Conservation (phyloP, 2,888 invertebrate species). For the Vandiemenella viatica region DNA sequence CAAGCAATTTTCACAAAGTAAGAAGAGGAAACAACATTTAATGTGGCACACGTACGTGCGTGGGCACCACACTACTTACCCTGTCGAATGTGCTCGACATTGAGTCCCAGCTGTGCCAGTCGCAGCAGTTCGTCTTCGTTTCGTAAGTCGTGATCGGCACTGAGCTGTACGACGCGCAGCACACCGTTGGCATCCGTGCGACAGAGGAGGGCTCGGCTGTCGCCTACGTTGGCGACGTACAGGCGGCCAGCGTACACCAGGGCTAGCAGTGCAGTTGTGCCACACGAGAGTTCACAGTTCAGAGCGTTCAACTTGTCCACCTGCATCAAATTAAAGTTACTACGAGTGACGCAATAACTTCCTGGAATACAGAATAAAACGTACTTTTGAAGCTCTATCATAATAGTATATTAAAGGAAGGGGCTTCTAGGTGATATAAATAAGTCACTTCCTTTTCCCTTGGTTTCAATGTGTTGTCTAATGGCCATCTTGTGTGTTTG, state of each 20-base stretch:
- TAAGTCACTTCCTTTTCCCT: too few relatives aligned
- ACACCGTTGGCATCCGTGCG: slow-evolving; percentile 63
- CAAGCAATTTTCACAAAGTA: background rate
- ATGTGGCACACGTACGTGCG: too few relatives aligned
- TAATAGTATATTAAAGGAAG: too few relatives aligned
- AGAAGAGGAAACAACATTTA: slow-evolving; percentile 2
- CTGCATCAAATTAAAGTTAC: slow-evolving; percentile 23
- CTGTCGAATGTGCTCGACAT: slow-evolving; percentile 49
- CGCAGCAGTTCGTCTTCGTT: slow-evolving; percentile 75
- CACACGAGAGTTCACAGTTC: slow-evolving; percentile 63
- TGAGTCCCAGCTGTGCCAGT: slow-evolving; percentile 57
- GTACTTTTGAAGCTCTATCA: too few relatives aligned
- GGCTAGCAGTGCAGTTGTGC: slow-evolving; percentile 69
- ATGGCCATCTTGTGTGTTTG: too few relatives aligned
- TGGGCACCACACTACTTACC: slow-evolving; percentile 36
- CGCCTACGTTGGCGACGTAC: slow-evolving; percentile 79
- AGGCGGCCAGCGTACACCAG: slow-evolving; percentile 60
- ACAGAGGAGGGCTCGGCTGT: slow-evolving; percentile 64
- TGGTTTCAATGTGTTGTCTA: too few relatives aligned
- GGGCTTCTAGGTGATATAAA: too few relatives aligned
- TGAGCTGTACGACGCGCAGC: slow-evolving; percentile 62
- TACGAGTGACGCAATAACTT: background rate
- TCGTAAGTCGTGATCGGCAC: slow-evolving; percentile 67
- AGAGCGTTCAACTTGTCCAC: slow-evolving; percentile 54
- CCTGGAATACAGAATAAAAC: too few relatives aligned